Evolutionary conservation across 2,797 vertebrate genomes (phyloP), one percentile per base, ranked within the genome.

Genomic region (Rhabdomys pumilio): DNA sequence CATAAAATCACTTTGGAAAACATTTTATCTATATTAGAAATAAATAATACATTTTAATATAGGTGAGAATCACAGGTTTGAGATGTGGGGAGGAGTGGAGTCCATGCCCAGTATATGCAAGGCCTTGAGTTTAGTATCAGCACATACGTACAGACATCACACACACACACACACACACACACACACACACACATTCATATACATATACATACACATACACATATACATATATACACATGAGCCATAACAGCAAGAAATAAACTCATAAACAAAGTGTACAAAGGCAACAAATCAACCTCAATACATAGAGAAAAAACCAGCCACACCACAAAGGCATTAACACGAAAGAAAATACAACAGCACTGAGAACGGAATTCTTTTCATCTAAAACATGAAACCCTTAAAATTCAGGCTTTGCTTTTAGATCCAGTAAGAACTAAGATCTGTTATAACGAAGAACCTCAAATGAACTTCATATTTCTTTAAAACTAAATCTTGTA

Each of bases 401-500:
- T 9, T 82, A 92, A 96, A 97, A 87, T 93, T 93, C 38, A 24
- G 20, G 24, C 31, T 59, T 76, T 34, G 29, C 10, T 89, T 77
- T 57, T 63, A 67, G 6, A 73, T 93, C 59, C 34, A 79, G 83
- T 55, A 87, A 91, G 81, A 82, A 63, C 50, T 91, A 94, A 84
- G 55, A 92, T 85, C 6, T 63, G 24, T 53, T n/a, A 67, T 59
- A 89, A 90, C 26, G 83, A 95, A 87, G 67, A 95, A 88, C 69
- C 34, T 93, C 72, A 88, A 90, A 96, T 50, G 44, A 22, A 79
- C 84, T 84, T 96, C 8, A 47, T 31, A 89, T 91, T 95, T 94
- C 86, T 55, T 95, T 94, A 96, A 89, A 93, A 73, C 47, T 86
- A 79, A 96, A 86, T 96, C 73, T 79, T 88, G 15, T 85, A 90